phyloP scores from a whole-genome alignment of 2,797 vertebrate genomes.

The Rhinoraja longicauda region DNA sequence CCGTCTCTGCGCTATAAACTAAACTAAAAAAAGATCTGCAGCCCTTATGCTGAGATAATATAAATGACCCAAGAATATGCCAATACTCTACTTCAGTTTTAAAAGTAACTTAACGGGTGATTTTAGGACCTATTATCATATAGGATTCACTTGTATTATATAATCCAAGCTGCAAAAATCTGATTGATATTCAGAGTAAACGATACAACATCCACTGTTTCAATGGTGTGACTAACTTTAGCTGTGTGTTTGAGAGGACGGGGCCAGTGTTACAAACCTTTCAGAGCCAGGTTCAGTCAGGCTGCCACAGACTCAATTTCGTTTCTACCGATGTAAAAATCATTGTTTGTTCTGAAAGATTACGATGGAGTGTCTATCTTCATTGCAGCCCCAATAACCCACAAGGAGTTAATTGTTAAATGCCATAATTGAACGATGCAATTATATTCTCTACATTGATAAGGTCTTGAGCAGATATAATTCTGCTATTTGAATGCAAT shows the following conservation, averaged over 20 bases:
- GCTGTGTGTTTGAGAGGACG: neutral
- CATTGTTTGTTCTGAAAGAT: neutral
- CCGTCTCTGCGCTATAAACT: too few species aligned
- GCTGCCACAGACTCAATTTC: neutral
- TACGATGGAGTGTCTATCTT: neutral
- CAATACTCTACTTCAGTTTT: neutral
- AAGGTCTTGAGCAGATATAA: neutral
- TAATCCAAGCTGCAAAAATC: neutral
- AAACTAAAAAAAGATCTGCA: too few species aligned
- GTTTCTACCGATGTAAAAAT: neutral
- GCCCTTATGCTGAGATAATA: too few species aligned
- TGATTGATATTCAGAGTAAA: neutral
- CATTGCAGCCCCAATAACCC: neutral
- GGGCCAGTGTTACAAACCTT: neutral
- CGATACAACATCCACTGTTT: neutral
- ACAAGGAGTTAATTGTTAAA: neutral
- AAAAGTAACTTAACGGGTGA: neutral
- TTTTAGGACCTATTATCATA: neutral
- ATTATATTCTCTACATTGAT: neutral
- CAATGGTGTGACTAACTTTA: neutral
- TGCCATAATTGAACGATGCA: neutral
- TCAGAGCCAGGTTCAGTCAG: neutral
- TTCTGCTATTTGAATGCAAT: neutral
- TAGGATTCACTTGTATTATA: neutral
- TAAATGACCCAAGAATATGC: too few species aligned